Conservation (phyloP, 2,888 invertebrate species). For the Prosopocoilus inquinatus region DNA sequence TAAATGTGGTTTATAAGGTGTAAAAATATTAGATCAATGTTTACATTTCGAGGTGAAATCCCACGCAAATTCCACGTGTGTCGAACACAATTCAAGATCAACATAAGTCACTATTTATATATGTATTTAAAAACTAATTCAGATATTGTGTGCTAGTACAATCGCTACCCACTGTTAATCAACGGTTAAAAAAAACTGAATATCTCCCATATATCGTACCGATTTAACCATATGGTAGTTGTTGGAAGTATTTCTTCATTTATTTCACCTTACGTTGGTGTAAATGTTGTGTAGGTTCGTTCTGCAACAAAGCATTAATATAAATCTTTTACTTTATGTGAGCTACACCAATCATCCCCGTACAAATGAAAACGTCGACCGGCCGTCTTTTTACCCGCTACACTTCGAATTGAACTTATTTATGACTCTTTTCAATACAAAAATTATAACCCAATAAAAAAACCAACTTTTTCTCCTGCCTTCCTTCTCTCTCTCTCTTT, state of each 20-base stretch:
- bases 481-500: too few relatives aligned
- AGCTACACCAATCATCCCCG: constrained; percentile 27
- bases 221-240: constrained; percentile 28
- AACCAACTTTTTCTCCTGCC: too few relatives aligned
- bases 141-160: constrained; percentile 2
- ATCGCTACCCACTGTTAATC: constrained; percentile 4
- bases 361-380: background rate
- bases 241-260: constrained; percentile 28
- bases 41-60: constrained; percentile 8
- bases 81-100: constrained; percentile 30
- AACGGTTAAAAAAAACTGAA: constrained; percentile 9
- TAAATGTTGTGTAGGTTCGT: constrained; percentile 28
- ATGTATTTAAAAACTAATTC: constrained; percentile 21
- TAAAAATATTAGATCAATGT: constrained; percentile 12
- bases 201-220: constrained; percentile 22
- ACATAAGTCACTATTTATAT: constrained; percentile 28
- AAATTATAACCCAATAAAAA: constrained; percentile 3
- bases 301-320: constrained; percentile 29
- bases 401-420: constrained; percentile 1
- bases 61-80: constrained; percentile 29
- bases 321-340: constrained; percentile 29
- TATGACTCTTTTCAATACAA: background rate
- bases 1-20: constrained; percentile 2
- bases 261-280: constrained; percentile 28
- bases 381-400: background rate